These are phyloP conservation scores for Epinephelus coioides DNA, from an alignment of 2,797 vertebrate species.

Conservation along the genomic window DNA sequence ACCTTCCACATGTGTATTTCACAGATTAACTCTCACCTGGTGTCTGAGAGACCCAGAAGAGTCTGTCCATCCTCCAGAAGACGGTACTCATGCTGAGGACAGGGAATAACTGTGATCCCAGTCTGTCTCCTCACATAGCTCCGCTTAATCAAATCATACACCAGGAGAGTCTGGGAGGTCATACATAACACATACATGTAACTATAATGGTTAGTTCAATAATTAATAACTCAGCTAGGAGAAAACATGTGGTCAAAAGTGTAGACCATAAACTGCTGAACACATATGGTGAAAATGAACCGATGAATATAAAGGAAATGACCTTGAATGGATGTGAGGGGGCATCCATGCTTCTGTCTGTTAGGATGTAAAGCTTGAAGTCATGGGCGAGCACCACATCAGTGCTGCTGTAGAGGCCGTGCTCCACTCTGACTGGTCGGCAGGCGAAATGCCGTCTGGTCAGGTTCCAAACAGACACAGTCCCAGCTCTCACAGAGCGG, in stretches of 20 bases:
- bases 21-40: constrained; percentile 64
- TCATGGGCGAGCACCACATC: constrained; percentile 73
- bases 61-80: constrained; percentile 74
- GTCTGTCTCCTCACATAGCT: constrained; percentile 80
- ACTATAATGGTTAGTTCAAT: background rate
- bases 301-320: no score
- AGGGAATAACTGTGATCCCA: constrained; percentile 72
- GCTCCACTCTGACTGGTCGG: constrained; percentile 76
- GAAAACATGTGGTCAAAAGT: background rate
- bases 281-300: background rate
- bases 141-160: constrained; percentile 81
- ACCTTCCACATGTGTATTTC: background rate
- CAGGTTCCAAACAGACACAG: constrained; percentile 76
- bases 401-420: constrained; percentile 71
- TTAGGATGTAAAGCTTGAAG: constrained; percentile 79
- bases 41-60: constrained; percentile 81
- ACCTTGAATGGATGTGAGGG: constrained; percentile 77
- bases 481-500: constrained; percentile 64
- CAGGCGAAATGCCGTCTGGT: constrained; percentile 69
- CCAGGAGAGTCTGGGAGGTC: constrained; percentile 69
- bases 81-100: constrained; percentile 79
- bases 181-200: background rate
- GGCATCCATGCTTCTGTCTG: constrained; percentile 66
- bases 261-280: background rate
- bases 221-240: background rate